These are phyloP conservation scores for Acronicta aceris DNA, from an alignment of 2,888 invertebrate genomes.

Conservation along the genomic window DNA sequence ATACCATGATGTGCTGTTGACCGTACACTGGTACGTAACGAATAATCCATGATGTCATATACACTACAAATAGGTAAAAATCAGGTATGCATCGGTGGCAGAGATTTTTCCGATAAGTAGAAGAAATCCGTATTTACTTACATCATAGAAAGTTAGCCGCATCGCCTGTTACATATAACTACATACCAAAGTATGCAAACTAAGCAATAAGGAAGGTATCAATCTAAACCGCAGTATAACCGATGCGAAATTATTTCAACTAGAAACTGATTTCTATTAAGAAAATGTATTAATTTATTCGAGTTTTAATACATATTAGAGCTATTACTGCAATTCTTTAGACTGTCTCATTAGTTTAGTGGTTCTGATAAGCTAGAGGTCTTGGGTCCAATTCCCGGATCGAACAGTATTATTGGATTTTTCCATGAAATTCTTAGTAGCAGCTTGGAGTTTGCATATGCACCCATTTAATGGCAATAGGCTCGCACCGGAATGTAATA, in stretches of 20 bases:
- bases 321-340: too few species aligned
- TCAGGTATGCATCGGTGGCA: slow-evolving; percentile 41
- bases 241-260: slow-evolving; percentile 14
- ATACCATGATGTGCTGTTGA: too few species aligned
- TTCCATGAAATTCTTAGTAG: too few species aligned
- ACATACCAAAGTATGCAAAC: slow-evolving; percentile 38
- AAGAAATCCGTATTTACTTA: slow-evolving; percentile 49
- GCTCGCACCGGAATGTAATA: too few species aligned
- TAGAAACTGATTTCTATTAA: neutral
- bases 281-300: neutral
- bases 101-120: slow-evolving; percentile 51
- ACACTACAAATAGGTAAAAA: slow-evolving; percentile 24
- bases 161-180: slow-evolving; percentile 46
- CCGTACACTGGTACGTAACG: too few species aligned
- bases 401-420: too few species aligned
- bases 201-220: slow-evolving; percentile 55
- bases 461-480: neutral
- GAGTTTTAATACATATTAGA: too few species aligned
- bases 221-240: slow-evolving; percentile 20
- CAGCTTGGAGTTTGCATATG: too few species aligned
- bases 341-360: too few species aligned
- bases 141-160: slow-evolving; percentile 53
- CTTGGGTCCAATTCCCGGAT: too few species aligned
- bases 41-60: slow-evolving; percentile 7
- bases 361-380: too few species aligned